Conservation (phyloP, 2,888 invertebrate genomes). For the Plebejus melissa region DNA sequence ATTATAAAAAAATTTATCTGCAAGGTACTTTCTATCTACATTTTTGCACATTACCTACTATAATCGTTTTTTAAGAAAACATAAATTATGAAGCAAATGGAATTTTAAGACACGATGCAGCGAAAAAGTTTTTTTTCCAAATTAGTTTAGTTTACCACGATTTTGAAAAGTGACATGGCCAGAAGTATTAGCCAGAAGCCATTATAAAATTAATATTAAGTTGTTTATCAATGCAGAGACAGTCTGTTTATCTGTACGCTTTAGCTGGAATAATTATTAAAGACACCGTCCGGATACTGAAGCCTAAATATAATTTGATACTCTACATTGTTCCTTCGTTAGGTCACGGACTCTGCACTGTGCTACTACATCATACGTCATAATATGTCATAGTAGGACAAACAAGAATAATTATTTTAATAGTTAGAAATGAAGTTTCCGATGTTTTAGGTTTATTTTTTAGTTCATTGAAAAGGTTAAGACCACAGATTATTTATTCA, state of each 20-base stretch:
- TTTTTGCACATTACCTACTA: too few species aligned
- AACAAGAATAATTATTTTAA: not conserved
- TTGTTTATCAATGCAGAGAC: not conserved
- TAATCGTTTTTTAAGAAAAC: too few species aligned
- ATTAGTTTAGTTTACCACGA: too few species aligned
- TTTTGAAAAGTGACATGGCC: too few species aligned
- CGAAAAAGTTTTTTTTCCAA: too few species aligned
- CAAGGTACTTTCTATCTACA: too few species aligned
- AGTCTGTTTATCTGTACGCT: not conserved
- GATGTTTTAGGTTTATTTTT: not conserved
- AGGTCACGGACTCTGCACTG: not conserved
- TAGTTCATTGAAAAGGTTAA: too few species aligned
- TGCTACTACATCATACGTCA: not conserved
- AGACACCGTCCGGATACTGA: not conserved
- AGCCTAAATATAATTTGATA: constrained; percentile 18
- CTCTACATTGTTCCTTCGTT: not conserved
- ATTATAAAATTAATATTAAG: not conserved
- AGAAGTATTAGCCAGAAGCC: too few species aligned
- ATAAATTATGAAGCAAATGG: too few species aligned
- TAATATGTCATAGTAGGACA: not conserved
- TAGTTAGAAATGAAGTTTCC: not conserved
- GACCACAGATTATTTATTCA: too few species aligned
- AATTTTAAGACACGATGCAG: too few species aligned
- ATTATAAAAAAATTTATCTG: too few species aligned
- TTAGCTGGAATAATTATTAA: not conserved